Evolutionary conservation across 2,113 vertebrate genomes (phyloP), one percentile per base, ranked within the genome.

Genomic region (Nicator chloris): DNA sequence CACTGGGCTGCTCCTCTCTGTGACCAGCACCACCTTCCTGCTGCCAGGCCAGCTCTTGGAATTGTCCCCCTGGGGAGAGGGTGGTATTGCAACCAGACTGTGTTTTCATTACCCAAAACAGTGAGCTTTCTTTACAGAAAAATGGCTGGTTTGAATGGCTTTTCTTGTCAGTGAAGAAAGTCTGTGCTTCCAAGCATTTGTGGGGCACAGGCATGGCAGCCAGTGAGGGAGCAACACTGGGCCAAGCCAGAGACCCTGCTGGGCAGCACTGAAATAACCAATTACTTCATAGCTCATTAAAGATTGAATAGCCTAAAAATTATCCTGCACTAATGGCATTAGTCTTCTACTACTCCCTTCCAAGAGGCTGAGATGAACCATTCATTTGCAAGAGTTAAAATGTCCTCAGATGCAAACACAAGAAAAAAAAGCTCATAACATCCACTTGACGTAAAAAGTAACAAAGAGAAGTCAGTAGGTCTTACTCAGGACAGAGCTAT

Each of bases 1-100:
- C 28, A 4, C 0, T 0, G 5, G 35, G 73, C 40, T 65, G 47
- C 44, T 63, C 40, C 27, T 59, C 47, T 16, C 44, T 0, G 1
- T 28, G 49, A 26, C 51, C 28, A 50, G 22, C 51, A 49, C 1
- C 0, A 6, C 49, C 53, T 56, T 49, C 4, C 0, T 13, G 44
- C 76, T 82, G 63, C 61, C 15, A 31, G 51, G 17, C 8, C 0
- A 0, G 12, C 64, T 28, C 66, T 44, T 30, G 14, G 28, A 64
- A 33, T 6, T 18, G 5, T 49, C 4, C 11, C 9, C 11, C 9
- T 22, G 30, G 14, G 37, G 28, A 35, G 11, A n/a, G 33, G 10
- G n/a, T 6, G 13, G 11, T 22, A 7, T 8, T 57, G 47, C n/a
- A 61, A 22, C 17, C 1, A 63, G 33, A 13, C 35, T 57, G 17